Evolutionary conservation across 2,888 invertebrate genomes (phyloP).

Genomic region (Lottia scabra): DNA sequence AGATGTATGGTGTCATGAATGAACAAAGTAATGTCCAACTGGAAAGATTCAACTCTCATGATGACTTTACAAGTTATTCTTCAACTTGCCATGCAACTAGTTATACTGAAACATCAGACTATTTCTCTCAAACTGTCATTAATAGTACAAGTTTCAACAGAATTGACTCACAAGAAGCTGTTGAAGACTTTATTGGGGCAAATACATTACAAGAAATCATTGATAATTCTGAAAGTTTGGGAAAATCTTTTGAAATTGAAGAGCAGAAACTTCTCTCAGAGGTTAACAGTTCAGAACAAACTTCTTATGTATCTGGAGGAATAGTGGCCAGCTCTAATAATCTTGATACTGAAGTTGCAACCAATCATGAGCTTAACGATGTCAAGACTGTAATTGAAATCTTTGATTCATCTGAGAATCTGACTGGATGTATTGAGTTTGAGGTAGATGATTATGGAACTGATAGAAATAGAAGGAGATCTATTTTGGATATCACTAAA

Average conservation of each 20-base stretch:
- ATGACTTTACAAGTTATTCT: not conserved
- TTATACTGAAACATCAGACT: no score
- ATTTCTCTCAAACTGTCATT: not conserved
- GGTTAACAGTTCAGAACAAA: not conserved
- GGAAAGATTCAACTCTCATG: not conserved
- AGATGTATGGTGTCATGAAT: not conserved
- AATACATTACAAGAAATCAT: not conserved
- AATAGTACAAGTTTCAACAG: not conserved
- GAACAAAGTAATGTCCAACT: not conserved
- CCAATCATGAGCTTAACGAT: not conserved
- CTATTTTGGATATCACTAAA: not conserved
- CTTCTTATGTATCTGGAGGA: not conserved
- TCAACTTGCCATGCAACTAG: not conserved
- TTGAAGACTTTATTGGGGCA: not conserved
- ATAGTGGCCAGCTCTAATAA: not conserved
- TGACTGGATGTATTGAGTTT: not conserved
- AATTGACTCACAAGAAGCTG: not conserved
- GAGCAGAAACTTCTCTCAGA: not conserved
- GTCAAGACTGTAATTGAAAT: not conserved
- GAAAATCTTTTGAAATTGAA: not conserved
- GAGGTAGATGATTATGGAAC: not conserved
- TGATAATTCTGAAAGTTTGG: not conserved
- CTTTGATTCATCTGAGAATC: not conserved
- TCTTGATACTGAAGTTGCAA: not conserved
- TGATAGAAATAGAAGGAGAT: not conserved